Base-by-base conservation (phyloP, 2,888 invertebrate species). In the Platerodrilus igneus region DNA sequence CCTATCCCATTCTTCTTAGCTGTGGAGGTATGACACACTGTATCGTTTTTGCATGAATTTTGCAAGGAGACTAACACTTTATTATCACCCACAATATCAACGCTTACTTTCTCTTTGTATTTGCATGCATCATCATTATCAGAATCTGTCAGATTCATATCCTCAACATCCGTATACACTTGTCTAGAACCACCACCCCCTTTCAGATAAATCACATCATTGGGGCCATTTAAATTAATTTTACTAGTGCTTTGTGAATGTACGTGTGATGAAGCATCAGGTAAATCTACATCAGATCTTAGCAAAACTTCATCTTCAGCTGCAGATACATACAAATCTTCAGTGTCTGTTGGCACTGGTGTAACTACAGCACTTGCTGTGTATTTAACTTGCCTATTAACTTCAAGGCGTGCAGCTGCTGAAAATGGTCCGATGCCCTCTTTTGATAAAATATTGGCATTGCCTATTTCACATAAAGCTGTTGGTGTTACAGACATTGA, bases 131-230 rank as follows among this genome's bases (percentile, higher is more conserved):
- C 31, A n/a, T 44, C 27, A 9, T 59, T 56, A 6, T 54, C 53
- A n/a, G n/a, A n/a, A n/a, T 54, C 58, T n/a, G 53, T 55, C 5
- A 63, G 40, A 55, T 75, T 75, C 13, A 64, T 46, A 54, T 75
- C 76, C 57, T 78, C 77, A 32, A 72, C 60, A 56, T 78, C 78
- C 3, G 78, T 76, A 31, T 68, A 59, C 15, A 62, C 62, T 35
- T 74, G 74, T 16, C 61, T 59, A 36, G 63, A 67, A 29, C 63
- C 61, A 43, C 69, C 64, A 28, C 72, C 71, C n/a, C n/a, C n/a
- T 59, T 76, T 77, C 6, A 76, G 62, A 53, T 75, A 72, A 53
- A 69, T 57, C 37, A 68, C 67, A 53, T 75, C 75, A 25, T 60
- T 59, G 2, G 62, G 48, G 7, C 67, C 59, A 20, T 72, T 69